Base-by-base conservation (phyloP, 2,888 invertebrate genomes). In the Cistogaster globosa region DNA sequence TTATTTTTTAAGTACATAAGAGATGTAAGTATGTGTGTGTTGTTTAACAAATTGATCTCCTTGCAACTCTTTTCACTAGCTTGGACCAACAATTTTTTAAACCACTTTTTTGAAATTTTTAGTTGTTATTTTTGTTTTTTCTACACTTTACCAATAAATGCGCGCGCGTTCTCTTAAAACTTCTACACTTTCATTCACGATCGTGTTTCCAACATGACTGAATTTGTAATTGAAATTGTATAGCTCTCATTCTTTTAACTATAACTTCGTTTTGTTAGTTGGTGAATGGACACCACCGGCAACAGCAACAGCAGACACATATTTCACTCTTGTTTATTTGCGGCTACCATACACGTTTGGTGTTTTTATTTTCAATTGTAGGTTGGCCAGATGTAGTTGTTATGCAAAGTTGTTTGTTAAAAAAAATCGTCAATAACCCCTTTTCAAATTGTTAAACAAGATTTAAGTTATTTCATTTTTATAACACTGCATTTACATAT, bases 121-220 rank as follows among this genome's bases (percentile, higher is more conserved):
- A 42, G 48, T 65, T 65, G 62, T 55, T 36, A 65, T 71, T 38
- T 63, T n/a, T n/a, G n/a, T n/a, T n/a, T 45, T 58, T 26, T 32
- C 22, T 22, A 67, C 67, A 78, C 62, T 75, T 51, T 78, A 75
- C 82, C 77, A 78, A 78, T 55, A 69, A 63, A 63, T 58, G 53
- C 62, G 62, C 62, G 69, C 74, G 36, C 48, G 65, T 53, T 32
- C 55, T 55, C 26, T 14, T 4, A 38, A 26, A 48, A 60, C 32
- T 67, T 75, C 63, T 20, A 22, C 63, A 74, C 69, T 72, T 81
- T 78, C 78, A 82, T 78, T 75, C 85, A 81, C 85, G 85, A 85
- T 85, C 85, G 85, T 82, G 81, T 81, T 84, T 85, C 78, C 74
- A 82, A 79, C 78, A 84, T 85, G 68, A 85, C 84, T 84, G 65